Base-by-base conservation (phyloP, 2,113 vertebrate genomes). In the Spheniscus mendiculus region DNA sequence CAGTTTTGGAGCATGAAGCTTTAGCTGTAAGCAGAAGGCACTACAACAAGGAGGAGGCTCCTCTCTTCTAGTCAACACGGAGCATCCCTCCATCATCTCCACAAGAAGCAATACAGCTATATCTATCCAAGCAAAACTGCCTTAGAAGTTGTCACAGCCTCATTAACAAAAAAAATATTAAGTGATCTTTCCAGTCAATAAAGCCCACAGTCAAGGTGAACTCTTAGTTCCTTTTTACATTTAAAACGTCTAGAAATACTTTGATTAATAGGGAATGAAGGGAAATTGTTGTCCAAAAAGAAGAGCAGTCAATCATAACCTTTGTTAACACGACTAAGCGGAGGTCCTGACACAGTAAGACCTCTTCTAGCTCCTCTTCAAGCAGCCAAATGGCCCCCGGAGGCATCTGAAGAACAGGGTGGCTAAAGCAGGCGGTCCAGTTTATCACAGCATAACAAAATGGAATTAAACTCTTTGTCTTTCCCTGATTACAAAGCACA, bases 391-490 rank as follows among this genome's bases (percentile, higher is more conserved):
- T 0, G 8, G 76, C 40, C 81, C 91, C 89, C 19, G 53, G 44
- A 91, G 83, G 58, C 80, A 61, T 56, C 34, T 67, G 40, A 78
- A 71, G 34, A 78, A 12, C 22, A 23, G 16, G 76, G 61, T 65
- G 86, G 81, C 53, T 66, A 7, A 56, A 85, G 5, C 70, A 76
- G 34, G 34, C 72, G 20, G 21, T 1, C 29, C 40, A 42, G 91
- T 93, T 97, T 91, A 97, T 91, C 95, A 79, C 34, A n/a, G 69
- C 26, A 0, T 4, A 95, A 85, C 96, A 89, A 95, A 94, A 53
- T 13, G 38, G 87, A 96, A 91, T 62, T 72, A 40, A 93, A 72
- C 27, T 6, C 83, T 74, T 93, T 87, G 94, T 66, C 87, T 83
- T 65, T 11, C 40, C 77, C 76, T 0, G 13, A 83, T 78, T 53